Base-by-base conservation (phyloP, 2,113 vertebrate genomes). In the Capreolus pygargus region DNA sequence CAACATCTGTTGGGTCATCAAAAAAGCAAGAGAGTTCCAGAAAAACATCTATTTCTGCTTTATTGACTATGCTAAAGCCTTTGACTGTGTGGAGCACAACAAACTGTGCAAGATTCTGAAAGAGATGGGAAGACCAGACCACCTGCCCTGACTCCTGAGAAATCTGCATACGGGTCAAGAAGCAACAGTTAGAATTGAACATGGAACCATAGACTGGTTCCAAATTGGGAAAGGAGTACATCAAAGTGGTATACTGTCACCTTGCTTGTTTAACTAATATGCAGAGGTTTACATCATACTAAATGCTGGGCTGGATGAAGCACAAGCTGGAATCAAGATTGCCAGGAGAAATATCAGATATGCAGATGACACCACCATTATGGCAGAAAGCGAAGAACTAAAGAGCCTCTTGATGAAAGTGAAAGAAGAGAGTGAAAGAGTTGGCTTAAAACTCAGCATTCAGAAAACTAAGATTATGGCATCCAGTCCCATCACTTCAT, bases 211-310 rank as follows among this genome's bases (percentile, higher is more conserved):
- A 2, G 17, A 70, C n/a, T 70, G 64, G 17, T 70, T 36, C 64
- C 64, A 11, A 67, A 67, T 36, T 0, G 4, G 9, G 17, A 70
- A 70, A 70, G 64, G n/a, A 36, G 17, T 36, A 21, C 4, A 5
- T 70, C n/a, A 70, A 36, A 5, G 17, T 17, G 21, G 64, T 70
- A 36, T 70, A 5, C 36, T 36, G 64, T 70, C 64, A 70, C n/a
- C 64, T 2, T 70, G n/a, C 17, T 36, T 70, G 1, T 36, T 70
- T 36, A 70, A 70, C 64, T 70, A 36, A 21, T 36, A 70, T 36
- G 64, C 64, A 21, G 9, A 36, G 33, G 21, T 50, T 50, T 50
- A 21, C n/a, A 70, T 70, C n/a, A 70, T 70, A 5, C 4, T 0
- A 36, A 70, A 70, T 6, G 9, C 17, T 70, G n/a, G 64, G 64